These are phyloP conservation scores for Montipora capricornis DNA, from an alignment of 64 coral and sea anemone species.

Conservation along the genomic window DNA sequence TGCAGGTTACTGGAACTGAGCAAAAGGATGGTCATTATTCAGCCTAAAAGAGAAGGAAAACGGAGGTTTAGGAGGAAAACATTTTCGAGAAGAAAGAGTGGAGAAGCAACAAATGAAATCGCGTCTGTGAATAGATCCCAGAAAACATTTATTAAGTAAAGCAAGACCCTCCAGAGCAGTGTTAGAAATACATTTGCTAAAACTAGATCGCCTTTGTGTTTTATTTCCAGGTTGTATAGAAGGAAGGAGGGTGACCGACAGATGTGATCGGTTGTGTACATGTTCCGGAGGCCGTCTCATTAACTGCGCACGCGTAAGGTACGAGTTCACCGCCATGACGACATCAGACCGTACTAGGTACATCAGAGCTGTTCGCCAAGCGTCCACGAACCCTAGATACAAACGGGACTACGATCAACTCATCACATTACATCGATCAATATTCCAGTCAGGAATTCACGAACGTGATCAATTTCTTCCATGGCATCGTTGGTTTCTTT, in stretches of 20 bases:
- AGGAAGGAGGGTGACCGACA: slow-evolving; percentile 21
- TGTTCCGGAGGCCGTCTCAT: slow-evolving; percentile 18
- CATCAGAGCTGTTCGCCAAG: slow-evolving; percentile 35
- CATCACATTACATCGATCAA: slow-evolving; percentile 46
- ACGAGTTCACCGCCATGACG: slow-evolving; percentile 75
- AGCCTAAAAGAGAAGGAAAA: no score
- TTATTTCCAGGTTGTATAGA: slow-evolving; percentile 1
- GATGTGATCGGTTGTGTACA: slow-evolving; percentile 61
- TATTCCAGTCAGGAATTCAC: slow-evolving; percentile 55
- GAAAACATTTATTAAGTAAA: no score
- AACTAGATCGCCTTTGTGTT: background rate
- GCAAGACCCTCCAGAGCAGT: no score
- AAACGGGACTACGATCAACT: slow-evolving; percentile 66
- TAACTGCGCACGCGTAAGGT: slow-evolving; percentile 62
- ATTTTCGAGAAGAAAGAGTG: no score
- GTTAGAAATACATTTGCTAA: no score
- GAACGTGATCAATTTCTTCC: slow-evolving; percentile 43
- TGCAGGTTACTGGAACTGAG: no score
- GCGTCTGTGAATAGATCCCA: no score
- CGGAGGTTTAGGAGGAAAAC: no score
- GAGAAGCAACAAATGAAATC: no score
- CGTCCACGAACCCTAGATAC: slow-evolving; percentile 57
- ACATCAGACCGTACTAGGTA: slow-evolving; percentile 48
- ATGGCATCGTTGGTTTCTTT: slow-evolving; percentile 86
- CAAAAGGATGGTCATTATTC: no score